Conservation (phyloP, 2,888 invertebrate species). For the Herminia tarsipennalis region DNA sequence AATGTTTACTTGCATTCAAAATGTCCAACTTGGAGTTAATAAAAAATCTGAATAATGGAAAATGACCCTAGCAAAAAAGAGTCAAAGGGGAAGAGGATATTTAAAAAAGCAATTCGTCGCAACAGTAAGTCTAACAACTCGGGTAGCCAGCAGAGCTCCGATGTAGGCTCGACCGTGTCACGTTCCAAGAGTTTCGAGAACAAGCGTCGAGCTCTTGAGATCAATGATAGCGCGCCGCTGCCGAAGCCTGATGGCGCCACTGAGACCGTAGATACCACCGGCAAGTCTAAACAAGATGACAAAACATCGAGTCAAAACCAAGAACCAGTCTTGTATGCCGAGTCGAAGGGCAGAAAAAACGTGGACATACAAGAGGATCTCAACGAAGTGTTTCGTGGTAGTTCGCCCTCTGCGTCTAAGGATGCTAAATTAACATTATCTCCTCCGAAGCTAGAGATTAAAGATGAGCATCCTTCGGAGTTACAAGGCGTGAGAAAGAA, state of each 20-base stretch:
- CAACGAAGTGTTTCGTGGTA: conserved; percentile 56
- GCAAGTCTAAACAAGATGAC: conserved; percentile 47
- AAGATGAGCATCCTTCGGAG: conserved; percentile 43
- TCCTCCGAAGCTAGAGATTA: conserved; percentile 38
- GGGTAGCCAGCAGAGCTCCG: conserved; percentile 64
- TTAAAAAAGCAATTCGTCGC: conserved; percentile 75
- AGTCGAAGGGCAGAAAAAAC: conserved; percentile 50
- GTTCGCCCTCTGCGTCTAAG: conserved; percentile 42
- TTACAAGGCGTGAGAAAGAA: conserved; percentile 58
- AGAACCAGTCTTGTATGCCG: conserved; percentile 28
- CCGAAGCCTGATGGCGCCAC: conserved; percentile 64
- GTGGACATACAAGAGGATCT: conserved; percentile 64
- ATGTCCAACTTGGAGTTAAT: conserved; percentile 61
- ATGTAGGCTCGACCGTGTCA: conserved; percentile 56
- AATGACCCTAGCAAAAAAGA: conserved; percentile 82
- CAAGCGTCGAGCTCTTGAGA: conserved; percentile 57
- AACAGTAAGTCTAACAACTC: conserved; percentile 71
- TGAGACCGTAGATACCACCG: conserved; percentile 47
- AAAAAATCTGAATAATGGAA: conserved; percentile 76
- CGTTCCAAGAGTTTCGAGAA: conserved; percentile 72
- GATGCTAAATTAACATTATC: conserved; percentile 35
- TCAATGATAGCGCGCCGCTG: conserved; percentile 62
- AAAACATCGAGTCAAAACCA: conserved; percentile 32
- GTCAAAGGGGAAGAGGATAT: conserved; percentile 78
- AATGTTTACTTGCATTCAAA: conserved; percentile 63